Percentiles rank a stretch among this genome's conserved stretches.
Conservation (phyloP, 1,140 invertebrate species). For the Hypothenemus hampei region DNA sequence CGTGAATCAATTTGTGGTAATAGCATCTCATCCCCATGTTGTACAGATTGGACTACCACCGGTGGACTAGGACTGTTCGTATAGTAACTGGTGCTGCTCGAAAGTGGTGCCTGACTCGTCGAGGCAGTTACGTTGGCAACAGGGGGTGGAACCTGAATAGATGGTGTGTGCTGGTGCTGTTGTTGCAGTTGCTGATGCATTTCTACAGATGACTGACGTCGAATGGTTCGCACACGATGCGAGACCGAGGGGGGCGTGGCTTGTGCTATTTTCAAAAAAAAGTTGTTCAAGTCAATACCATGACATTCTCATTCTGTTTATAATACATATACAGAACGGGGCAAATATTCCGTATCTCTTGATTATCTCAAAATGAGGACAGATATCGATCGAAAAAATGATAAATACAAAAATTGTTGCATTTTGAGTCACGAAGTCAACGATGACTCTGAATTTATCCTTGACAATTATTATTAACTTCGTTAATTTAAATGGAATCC, state of each 20-base stretch:
- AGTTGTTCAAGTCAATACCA: too few species aligned
- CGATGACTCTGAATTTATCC: too few species aligned
- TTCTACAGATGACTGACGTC: constrained; percentile 55
- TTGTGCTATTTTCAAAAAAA: constrained; percentile 42
- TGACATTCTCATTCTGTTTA: too few species aligned
- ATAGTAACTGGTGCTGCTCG: constrained; percentile 45
- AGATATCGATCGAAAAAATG: too few species aligned
- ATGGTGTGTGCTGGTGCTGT: too few species aligned
- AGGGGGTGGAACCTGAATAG: constrained; percentile 38
- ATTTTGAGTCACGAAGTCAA: too few species aligned
- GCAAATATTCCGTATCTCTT: too few species aligned
- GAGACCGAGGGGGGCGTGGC: constrained; percentile 53
- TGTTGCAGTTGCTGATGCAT: constrained; percentile 48
- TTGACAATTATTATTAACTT: too few species aligned
- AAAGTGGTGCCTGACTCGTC: constrained; percentile 35
- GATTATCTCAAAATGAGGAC: too few species aligned
- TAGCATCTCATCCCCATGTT: constrained; percentile 26
- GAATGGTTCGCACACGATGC: constrained; percentile 51
- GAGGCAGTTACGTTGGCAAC: constrained; percentile 25
- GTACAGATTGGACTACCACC: constrained; percentile 23
- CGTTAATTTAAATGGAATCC: too few species aligned
- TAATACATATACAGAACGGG: too few species aligned
- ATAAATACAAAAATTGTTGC: too few species aligned
- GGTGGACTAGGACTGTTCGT: constrained; percentile 45
- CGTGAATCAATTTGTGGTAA: constrained; percentile 24